Conservation (phyloP, 1,140 invertebrate species). For the Tyrophagus putrescentiae region DNA sequence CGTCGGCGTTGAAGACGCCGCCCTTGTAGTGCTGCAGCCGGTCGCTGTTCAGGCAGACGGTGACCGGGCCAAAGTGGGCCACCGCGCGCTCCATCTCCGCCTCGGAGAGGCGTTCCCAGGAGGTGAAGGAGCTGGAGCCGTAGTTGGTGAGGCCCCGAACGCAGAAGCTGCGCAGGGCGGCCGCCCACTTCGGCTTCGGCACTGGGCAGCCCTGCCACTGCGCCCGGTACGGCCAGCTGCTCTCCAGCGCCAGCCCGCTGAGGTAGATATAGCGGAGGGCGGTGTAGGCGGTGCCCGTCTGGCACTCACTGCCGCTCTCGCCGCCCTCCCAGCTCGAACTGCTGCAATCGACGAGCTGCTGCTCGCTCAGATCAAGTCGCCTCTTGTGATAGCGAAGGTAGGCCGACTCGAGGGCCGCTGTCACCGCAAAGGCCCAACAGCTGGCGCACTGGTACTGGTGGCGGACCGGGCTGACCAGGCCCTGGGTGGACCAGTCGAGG, state of each 20-base stretch:
- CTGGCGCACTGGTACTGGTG: slow-evolving; percentile 44
- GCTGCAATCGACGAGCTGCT: slow-evolving; percentile 24
- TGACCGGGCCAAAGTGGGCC: slow-evolving; percentile 3
- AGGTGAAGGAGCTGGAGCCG: not conserved
- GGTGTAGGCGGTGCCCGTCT: too few species aligned
- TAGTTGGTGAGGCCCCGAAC: not conserved
- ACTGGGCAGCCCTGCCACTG: not conserved
- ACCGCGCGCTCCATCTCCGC: not conserved
- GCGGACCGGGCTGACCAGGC: too few species aligned
- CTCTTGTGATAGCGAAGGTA: not conserved
- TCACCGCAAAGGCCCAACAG: slow-evolving; percentile 32
- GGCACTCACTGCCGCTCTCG: too few species aligned
- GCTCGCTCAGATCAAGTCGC: slow-evolving; percentile 15
- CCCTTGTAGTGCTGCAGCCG: not conserved
- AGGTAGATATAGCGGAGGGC: too few species aligned
- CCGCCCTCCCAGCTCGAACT: too few species aligned
- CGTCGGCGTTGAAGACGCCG: not conserved
- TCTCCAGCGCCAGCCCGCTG: too few species aligned
- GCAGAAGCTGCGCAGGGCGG: not conserved
- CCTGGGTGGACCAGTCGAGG: too few species aligned
- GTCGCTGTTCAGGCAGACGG: not conserved
- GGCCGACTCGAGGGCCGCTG: slow-evolving; percentile 9
- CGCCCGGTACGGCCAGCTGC: too few species aligned
- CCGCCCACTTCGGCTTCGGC: not conserved
- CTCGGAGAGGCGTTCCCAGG: not conserved